A percentile compares a stretch with the other conserved stretches of the same genome.
phyloP scores from a whole-genome alignment of 92 coral and sea anemone genomes.

The Zoanthus sociatus region DNA sequence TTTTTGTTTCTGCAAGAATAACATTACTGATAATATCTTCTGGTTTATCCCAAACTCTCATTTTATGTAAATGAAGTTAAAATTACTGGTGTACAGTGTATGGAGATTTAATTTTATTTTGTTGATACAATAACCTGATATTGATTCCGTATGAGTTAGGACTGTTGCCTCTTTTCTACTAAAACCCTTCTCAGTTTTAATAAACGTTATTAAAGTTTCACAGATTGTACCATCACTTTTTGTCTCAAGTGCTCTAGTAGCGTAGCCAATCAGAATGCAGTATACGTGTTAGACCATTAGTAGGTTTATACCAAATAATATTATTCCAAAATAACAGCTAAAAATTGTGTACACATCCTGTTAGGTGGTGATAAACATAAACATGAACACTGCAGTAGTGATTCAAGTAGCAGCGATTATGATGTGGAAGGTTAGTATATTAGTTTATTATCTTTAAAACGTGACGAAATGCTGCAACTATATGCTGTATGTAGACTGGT shows the following conservation, averaged over 20 bases:
- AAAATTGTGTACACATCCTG: neutral
- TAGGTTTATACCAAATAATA: neutral
- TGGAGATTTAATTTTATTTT: slow-evolving; percentile 1
- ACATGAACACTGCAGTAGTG: slow-evolving; percentile 1
- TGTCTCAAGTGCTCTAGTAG: neutral
- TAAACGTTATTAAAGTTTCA: neutral
- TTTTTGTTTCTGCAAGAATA: neutral
- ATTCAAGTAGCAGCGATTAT: slow-evolving; percentile 3
- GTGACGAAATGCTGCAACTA: neutral
- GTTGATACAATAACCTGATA: neutral
- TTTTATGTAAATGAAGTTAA: neutral
- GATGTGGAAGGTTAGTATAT: neutral
- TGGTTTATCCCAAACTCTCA: neutral
- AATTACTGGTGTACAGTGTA: neutral
- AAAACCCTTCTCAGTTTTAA: neutral
- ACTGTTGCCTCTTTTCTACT: neutral
- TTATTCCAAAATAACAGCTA: neutral
- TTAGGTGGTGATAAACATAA: neutral
- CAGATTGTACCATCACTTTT: neutral
- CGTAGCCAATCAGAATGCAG: slow-evolving; percentile 3
- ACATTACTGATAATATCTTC: neutral
- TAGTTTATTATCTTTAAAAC: slow-evolving; percentile 2
- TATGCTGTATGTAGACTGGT: slow-evolving; percentile 5
- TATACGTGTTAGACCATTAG: neutral
- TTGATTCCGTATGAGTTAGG: neutral